phyloP scores from a whole-genome alignment of 2,113 vertebrate species.

The human region DNA sequence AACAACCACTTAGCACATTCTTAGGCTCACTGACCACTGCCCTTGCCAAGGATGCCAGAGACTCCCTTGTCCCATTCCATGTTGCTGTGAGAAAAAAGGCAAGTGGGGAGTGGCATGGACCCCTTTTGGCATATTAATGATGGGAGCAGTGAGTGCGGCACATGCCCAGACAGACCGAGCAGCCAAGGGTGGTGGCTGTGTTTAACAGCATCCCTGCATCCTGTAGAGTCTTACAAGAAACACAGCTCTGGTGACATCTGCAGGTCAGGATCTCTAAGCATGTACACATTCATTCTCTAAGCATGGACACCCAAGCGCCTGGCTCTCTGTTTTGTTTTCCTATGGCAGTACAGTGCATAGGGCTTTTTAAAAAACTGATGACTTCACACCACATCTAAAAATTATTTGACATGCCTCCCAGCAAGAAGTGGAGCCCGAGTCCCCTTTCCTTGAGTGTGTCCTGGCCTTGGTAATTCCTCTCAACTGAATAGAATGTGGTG shows the following conservation, averaged over 20 bases:
- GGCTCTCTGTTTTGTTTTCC: neutral
- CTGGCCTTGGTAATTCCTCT: neutral
- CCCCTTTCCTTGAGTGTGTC: neutral
- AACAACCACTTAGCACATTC: neutral
- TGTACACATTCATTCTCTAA: neutral
- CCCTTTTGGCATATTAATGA: neutral
- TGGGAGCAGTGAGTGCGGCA: neutral
- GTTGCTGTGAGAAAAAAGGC: neutral
- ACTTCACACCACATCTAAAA: neutral
- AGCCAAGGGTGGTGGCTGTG: neutral
- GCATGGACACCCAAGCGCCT: neutral
- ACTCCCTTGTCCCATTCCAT: neutral
- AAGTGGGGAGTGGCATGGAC: neutral
- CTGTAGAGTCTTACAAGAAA: neutral
- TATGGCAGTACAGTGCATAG: too few relatives aligned
- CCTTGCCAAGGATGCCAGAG: neutral
- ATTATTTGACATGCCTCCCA: neutral
- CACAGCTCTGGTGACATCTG: neutral
- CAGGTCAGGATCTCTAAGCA: neutral
- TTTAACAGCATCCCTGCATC: neutral
- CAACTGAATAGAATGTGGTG: neutral
- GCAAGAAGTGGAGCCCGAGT: neutral
- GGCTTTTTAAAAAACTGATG: neutral
- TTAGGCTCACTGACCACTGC: neutral
- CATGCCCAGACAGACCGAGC: neutral